Percentiles rank a stretch among this genome's conserved stretches.
Evolutionary conservation across 2,797 vertebrate genomes (phyloP).

Genomic region (Ceryle rudis): DNA sequence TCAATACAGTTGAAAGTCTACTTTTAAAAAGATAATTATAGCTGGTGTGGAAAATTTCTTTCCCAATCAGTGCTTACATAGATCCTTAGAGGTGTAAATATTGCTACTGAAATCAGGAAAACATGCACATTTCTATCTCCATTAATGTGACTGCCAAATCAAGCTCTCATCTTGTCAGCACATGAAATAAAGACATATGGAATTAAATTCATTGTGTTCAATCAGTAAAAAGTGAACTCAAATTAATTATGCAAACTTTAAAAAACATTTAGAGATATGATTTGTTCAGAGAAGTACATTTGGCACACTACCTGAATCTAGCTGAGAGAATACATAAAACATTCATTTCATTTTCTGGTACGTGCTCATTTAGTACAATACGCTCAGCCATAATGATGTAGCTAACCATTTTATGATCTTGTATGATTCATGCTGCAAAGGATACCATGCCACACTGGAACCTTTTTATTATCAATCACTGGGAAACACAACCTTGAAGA

Average conservation of each 20-base stretch:
- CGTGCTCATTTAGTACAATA: conserved; percentile 55
- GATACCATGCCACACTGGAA: conserved; percentile 56
- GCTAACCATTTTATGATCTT: conserved; percentile 66
- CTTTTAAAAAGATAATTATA: neutral
- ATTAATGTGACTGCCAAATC: neutral
- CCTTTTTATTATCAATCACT: conserved; percentile 75
- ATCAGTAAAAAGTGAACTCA: neutral
- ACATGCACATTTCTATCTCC: neutral
- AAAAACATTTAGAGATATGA: conserved; percentile 25
- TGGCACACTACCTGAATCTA: conserved; percentile 53
- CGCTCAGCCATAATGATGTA: conserved; percentile 63
- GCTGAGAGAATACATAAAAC: conserved; percentile 57
- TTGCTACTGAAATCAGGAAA: neutral
- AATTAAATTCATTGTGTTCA: conserved; percentile 42
- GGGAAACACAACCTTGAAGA: conserved; percentile 64
- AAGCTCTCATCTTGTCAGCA: neutral
- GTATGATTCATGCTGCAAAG: conserved; percentile 70
- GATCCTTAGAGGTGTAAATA: neutral
- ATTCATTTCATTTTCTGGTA: conserved; percentile 54
- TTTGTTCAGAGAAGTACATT: neutral
- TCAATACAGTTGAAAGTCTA: neutral
- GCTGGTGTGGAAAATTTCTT: neutral
- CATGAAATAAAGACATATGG: neutral
- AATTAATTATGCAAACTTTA: conserved; percentile 61
- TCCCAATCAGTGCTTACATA: neutral